Percentiles rank a stretch among this genome's conserved stretches.
Evolutionary conservation across 2,113 vertebrate species (phyloP).

Genomic region (Alaudala cheleensis): DNA sequence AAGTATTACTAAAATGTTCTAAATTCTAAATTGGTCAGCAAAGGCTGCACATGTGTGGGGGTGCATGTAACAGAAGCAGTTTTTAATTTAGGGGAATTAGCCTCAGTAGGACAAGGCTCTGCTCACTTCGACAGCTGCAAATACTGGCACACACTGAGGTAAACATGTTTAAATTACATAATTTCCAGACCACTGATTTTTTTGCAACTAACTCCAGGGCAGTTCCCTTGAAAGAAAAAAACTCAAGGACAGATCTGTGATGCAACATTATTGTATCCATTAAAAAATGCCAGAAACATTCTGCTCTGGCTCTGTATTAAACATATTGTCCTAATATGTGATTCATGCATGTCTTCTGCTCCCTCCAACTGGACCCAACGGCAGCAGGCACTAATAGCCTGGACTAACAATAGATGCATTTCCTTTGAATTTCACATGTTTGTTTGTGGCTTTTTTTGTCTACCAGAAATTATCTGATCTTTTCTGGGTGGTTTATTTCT

Average conservation of each 20-base stretch:
- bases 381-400: neutral
- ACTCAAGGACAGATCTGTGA: conserved; percentile 54
- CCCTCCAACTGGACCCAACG: neutral
- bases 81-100: conserved; percentile 45
- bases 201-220: conserved; percentile 61
- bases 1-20: neutral
- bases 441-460: neutral
- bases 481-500: neutral
- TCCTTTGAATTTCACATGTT: neutral
- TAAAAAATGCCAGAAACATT: conserved; percentile 32
- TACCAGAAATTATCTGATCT: neutral
- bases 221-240: conserved; percentile 61
- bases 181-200: conserved; percentile 62
- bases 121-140: conserved; percentile 40
- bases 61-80: neutral
- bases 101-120: neutral
- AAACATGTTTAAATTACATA: conserved; percentile 66
- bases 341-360: neutral
- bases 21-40: neutral
- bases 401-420: neutral
- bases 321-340: neutral
- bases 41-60: neutral
- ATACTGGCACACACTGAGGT: conserved; percentile 38
- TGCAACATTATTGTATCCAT: conserved; percentile 15
- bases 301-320: neutral